Conservation (phyloP, 2,113 vertebrate genomes). For the Pica pica region DNA sequence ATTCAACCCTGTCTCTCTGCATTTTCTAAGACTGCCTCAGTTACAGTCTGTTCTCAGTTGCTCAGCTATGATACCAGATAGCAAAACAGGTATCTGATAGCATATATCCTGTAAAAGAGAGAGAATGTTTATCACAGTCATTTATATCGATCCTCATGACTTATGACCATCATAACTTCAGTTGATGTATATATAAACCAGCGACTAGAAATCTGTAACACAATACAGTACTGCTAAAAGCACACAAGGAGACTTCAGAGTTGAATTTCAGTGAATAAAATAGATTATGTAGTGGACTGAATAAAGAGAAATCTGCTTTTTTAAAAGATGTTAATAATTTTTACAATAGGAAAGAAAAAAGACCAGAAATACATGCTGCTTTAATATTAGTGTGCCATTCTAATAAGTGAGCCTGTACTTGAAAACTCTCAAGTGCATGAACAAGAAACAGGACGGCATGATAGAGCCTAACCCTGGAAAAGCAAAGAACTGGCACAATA, state of each 20-base stretch:
- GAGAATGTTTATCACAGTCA: background rate
- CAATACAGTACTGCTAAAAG: background rate
- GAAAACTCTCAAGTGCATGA: background rate
- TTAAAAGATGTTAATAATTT: background rate
- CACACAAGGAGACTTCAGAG: background rate
- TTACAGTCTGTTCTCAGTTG: background rate
- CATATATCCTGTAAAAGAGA: background rate
- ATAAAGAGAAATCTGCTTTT: background rate
- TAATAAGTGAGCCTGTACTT: background rate
- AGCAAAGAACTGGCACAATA: background rate
- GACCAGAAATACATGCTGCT: rapidly evolving
- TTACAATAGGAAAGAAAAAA: background rate
- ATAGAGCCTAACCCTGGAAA: background rate
- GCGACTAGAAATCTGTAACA: background rate
- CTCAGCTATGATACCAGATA: background rate
- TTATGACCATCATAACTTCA: background rate
- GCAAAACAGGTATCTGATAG: background rate
- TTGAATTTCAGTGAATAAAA: background rate
- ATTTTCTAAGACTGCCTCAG: background rate
- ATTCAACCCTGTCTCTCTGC: background rate
- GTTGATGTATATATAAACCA: background rate
- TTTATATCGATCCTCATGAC: background rate
- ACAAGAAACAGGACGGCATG: background rate
- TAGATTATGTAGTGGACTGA: background rate
- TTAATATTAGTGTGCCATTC: background rate